Evolutionary conservation across 2,113 vertebrate species (phyloP), one percentile per base, ranked within the genome.

Genomic region (Neogobius melanostomus): DNA sequence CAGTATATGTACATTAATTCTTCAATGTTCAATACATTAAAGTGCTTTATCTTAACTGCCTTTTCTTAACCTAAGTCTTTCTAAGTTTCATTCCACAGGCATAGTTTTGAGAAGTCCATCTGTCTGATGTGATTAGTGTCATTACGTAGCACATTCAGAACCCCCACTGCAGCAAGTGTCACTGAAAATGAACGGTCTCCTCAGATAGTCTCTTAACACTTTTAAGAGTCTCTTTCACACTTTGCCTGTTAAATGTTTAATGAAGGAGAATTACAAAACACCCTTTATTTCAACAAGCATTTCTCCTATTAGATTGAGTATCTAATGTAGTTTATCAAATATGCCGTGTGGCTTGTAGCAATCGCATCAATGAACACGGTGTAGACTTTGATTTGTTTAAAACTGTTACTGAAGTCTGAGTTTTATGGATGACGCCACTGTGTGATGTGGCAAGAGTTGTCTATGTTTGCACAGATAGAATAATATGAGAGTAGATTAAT

Each of bases 171-270:
- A 74, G 45, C 49, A 71, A 79, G 77, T 66, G 67, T 75, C 66
- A 60, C n/a, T n/a, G 74, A 81, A 82, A 75, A 81, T 78, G 64
- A 67, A 61, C 76, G 61, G 64, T 62, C 65, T 49, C 68, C 63
- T 43, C n/a, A 4, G 70, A 69, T 80, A 76, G 86, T 88, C 82
- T 83, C n/a, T 61, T 81, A 77, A 82, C n/a, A n/a, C n/a, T 82
- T 72, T 69, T 72, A 28, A 70, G 75, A 54, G 59, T 42, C n/a
- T n/a, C n/a, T 56, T 76, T 77, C 44, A 64, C 36, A 53, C 11
- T 64, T 47, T 36, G 59, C 51, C 64, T 74, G 71, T 64, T 69
- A n/a, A 72, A 78, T 75, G 5, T 36, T 21, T 28, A 51, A 54
- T 59, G 42, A 44, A 14, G 21, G 65, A 47, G 6, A 21, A 76